Percentiles rank a stretch among this genome's conserved stretches.
Evolutionary conservation across 2,888 invertebrate species (phyloP).

Genomic region (Barypeithes pellucidus): DNA sequence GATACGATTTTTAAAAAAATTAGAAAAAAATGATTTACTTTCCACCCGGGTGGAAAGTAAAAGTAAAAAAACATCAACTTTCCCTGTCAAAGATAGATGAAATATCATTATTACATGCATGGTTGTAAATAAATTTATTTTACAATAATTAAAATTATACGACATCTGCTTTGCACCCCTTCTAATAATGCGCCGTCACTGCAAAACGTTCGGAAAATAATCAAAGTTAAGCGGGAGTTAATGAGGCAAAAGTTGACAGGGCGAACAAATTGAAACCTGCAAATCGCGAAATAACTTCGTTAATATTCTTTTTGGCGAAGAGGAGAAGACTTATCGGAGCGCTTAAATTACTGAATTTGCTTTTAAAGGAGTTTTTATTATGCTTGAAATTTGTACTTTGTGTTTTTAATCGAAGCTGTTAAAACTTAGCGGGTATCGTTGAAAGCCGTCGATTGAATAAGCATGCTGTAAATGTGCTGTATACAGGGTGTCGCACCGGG

Average conservation of each 20-base stretch:
- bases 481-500: too few species aligned
- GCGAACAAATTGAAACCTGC: constrained; percentile 63
- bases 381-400: constrained; percentile 1
- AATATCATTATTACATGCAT: too few species aligned
- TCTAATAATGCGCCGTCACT: too few species aligned
- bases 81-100: too few species aligned
- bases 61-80: too few species aligned
- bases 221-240: constrained; percentile 67
- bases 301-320: constrained; percentile 66
- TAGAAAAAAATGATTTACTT: too few species aligned
- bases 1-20: too few species aligned
- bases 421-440: background rate
- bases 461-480: too few species aligned
- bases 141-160: too few species aligned
- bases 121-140: too few species aligned
- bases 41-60: too few species aligned
- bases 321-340: constrained; percentile 13
- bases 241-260: constrained; percentile 66
- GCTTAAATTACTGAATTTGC: constrained; percentile 25
- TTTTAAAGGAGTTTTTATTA: constrained; percentile 6
- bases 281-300: constrained; percentile 67
- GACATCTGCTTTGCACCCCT: too few species aligned
- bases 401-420: constrained; percentile 5
- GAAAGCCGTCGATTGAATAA: background rate
- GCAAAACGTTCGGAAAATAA: constrained; percentile 68